Percentiles rank a stretch among this genome's conserved stretches.
These are phyloP conservation scores for Cottoperca gobio DNA, from an alignment of 2,797 vertebrate species.

Conservation along the genomic window DNA sequence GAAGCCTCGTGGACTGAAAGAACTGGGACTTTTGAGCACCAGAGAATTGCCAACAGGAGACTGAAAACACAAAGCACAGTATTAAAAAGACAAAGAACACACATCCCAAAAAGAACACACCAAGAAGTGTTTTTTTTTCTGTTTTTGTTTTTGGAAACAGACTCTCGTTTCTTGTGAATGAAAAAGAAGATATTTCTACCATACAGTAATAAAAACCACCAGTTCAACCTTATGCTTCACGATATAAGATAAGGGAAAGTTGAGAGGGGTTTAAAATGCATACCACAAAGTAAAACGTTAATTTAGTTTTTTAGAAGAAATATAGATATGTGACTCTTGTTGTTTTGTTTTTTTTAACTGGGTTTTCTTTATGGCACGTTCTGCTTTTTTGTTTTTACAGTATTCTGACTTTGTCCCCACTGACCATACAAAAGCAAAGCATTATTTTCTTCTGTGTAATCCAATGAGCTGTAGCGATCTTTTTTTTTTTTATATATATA, in stretches of 20 bases:
- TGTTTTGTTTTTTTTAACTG: conserved; percentile 83
- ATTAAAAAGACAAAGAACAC: conserved; percentile 79
- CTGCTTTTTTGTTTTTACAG: conserved; percentile 76
- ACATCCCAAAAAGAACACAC: conserved; percentile 69
- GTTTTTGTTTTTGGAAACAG: conserved; percentile 78
- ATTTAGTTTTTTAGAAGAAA: conserved; percentile 95
- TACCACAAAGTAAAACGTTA: conserved; percentile 85
- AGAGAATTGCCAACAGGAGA: conserved; percentile 84
- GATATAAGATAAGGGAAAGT: conserved; percentile 84
- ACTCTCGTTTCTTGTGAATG: conserved; percentile 76
- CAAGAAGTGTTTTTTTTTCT: conserved; percentile 46
- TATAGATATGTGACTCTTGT: conserved; percentile 88
- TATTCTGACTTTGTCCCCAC: conserved; percentile 75
- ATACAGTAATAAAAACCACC: conserved; percentile 84
- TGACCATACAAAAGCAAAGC: conserved; percentile 58
- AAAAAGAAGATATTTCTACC: conserved; percentile 74
- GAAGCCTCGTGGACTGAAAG: conserved; percentile 83
- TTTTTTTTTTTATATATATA: too few species aligned
- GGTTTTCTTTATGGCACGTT: conserved; percentile 84
- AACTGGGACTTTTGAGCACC: conserved; percentile 76
- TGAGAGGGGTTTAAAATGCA: conserved; percentile 85
- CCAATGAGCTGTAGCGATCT: conserved; percentile 71
- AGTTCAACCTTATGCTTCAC: conserved; percentile 88
- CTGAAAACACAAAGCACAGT: conserved; percentile 80
- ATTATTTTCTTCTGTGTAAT: conserved; percentile 50